Base-by-base conservation (phyloP, 2,113 vertebrate species). In the Petrocephalus zakoni region DNA sequence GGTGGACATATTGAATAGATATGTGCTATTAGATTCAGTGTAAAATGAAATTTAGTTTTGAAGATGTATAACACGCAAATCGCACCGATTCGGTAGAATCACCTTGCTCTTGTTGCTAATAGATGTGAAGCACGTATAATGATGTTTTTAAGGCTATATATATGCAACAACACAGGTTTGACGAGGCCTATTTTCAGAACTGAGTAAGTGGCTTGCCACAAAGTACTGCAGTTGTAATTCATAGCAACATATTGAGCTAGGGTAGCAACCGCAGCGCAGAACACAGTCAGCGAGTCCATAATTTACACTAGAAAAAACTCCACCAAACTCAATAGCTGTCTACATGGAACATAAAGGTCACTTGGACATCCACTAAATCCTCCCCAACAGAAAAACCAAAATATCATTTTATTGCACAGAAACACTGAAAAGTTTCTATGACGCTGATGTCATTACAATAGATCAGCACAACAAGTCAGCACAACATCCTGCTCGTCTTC, bases 261-360 rank as follows among this genome's bases (percentile, higher is more conserved):
- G 5, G 83, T 2, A 37, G 19, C 34, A 85, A 55, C 51, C 29
- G 25, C 47, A 11, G 1, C 21, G 15, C 86, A n/a, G 34, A 53
- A 9, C 17, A 22, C 17, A 87, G 25, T n/a, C 52, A 87, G 37
- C 29, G 42, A 58, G 15, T 21, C 25, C 34, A 87, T n/a, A 87
- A 46, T 64, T 61, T 61, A 87, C 56, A 19, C 17, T 37, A 42
- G 13, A 37, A 58, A 87, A 47, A 87, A 87, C n/a, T 37, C 37
- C 46, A 13, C 51, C 22, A 86, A 86, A 64, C 86, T 46, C 86
- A 61, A 19, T 61, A 61, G 15, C 52, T 10, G 9, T 46, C 53
- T 25, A 21, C 21, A 85, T 53, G 84, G 29, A 85, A 53, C 51
- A 85, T 37, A 86, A 86, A 86, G 84, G 84, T 86, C 84, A 56